These are phyloP conservation scores for Mechanitis messenoides DNA, from an alignment of 2,888 invertebrate genomes.

Conservation along the genomic window DNA sequence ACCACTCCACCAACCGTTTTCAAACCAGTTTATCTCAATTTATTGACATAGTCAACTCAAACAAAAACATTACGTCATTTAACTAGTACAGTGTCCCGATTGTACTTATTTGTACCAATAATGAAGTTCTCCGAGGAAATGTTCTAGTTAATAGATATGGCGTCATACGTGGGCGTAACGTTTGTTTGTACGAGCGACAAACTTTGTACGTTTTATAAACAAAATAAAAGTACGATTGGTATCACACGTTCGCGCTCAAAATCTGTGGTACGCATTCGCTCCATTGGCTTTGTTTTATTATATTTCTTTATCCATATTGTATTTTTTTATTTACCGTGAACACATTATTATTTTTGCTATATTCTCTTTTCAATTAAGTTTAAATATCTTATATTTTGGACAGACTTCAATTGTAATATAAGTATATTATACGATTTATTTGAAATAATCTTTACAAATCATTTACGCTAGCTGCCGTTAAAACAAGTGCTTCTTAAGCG, in stretches of 20 bases:
- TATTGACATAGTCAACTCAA: neutral
- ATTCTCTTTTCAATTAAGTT: neutral
- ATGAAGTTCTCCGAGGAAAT: constrained; percentile 23
- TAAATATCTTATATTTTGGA: neutral
- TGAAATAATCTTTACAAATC: neutral
- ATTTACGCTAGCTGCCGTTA: neutral
- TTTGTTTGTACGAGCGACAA: constrained; percentile 16
- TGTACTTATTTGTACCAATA: constrained; percentile 18
- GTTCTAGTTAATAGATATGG: constrained; percentile 20
- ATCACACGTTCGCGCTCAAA: constrained; percentile 1
- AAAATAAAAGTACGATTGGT: neutral
- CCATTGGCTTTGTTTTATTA: neutral
- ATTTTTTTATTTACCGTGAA: neutral
- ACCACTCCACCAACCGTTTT: too few species aligned
- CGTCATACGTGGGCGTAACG: constrained; percentile 15
- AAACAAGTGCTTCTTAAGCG: neutral
- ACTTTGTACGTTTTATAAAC: constrained; percentile 16
- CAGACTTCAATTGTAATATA: neutral
- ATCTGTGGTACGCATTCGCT: neutral
- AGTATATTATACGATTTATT: neutral
- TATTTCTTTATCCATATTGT: neutral
- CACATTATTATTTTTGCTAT: neutral
- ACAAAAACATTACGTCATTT: constrained; percentile 8
- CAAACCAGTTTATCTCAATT: too few species aligned
- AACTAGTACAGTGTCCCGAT: constrained; percentile 7